Evolutionary conservation across 1,140 invertebrate species (phyloP).

Genomic region (Ceratosolen fusciceps): DNA sequence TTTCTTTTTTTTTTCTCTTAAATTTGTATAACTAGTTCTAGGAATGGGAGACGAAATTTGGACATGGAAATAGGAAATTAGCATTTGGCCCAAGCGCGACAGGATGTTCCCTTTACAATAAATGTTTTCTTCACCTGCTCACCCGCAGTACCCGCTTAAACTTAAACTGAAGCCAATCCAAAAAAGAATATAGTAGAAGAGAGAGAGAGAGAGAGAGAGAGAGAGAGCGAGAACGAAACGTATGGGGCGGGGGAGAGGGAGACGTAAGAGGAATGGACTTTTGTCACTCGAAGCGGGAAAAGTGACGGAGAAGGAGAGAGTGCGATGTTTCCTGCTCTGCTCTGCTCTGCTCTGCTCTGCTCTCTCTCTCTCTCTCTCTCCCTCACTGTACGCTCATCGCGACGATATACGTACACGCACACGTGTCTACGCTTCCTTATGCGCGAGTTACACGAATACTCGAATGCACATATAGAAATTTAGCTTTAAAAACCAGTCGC

Average conservation of each 20-base stretch:
- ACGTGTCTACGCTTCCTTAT: neutral
- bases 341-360: neutral
- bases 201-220: constrained; percentile 48
- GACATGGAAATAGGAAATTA: constrained; percentile 46
- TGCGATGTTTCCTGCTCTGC: constrained; percentile 61
- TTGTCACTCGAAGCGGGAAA: constrained; percentile 40
- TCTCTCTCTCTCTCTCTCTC: neutral
- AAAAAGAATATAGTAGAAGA: constrained; percentile 51
- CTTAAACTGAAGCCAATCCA: constrained; percentile 45
- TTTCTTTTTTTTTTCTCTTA: neutral
- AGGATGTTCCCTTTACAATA: constrained; percentile 58
- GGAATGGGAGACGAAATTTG: constrained; percentile 19
- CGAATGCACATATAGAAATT: constrained; percentile 39
- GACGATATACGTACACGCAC: no score
- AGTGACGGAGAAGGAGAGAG: constrained; percentile 21
- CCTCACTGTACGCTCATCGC: neutral
- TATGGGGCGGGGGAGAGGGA: no score
- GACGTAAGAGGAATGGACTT: constrained; percentile 23
- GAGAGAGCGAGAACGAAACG: constrained; percentile 24
- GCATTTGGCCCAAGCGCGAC: constrained; percentile 52
- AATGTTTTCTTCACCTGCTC: constrained; percentile 64
- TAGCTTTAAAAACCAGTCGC: constrained; percentile 32
- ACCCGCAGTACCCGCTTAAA: constrained; percentile 61
- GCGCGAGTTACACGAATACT: constrained; percentile 45
- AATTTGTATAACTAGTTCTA: neutral